These are phyloP conservation scores for Grus americana DNA, from an alignment of 2,113 vertebrate genomes.

Conservation along the genomic window DNA sequence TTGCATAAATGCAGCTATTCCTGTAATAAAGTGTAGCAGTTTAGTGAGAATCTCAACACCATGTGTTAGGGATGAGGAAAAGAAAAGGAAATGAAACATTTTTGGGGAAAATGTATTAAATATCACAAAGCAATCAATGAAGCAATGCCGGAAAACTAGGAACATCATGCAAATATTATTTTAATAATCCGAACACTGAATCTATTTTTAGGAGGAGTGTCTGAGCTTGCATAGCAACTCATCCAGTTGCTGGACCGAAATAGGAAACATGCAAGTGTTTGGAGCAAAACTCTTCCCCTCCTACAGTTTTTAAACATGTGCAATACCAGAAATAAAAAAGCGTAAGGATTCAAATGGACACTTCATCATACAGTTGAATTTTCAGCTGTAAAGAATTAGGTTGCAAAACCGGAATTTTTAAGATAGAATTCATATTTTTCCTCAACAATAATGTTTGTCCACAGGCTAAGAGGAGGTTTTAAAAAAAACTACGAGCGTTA, in stretches of 20 bases:
- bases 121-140: not conserved
- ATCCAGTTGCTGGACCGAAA: not conserved
- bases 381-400: not conserved
- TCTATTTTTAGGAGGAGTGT: slow-evolving; percentile 14
- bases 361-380: not conserved
- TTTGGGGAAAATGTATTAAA: not conserved
- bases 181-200: not conserved
- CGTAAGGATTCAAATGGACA: not conserved
- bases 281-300: not conserved
- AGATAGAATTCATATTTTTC: not conserved
- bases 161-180: not conserved
- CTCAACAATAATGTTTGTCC: not conserved
- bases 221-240: not conserved
- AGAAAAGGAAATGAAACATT: not conserved
- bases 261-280: not conserved
- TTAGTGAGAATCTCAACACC: not conserved
- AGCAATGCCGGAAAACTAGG: not conserved
- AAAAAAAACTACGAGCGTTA: not conserved
- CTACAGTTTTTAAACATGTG: not conserved
- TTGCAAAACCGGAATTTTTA: not conserved
- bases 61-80: too few relatives aligned
- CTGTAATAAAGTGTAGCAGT: not conserved
- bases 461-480: not conserved
- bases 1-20: not conserved
- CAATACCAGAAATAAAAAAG: not conserved